These are phyloP conservation scores for Falco concolor DNA, from an alignment of 2,797 vertebrate genomes.

Conservation along the genomic window DNA sequence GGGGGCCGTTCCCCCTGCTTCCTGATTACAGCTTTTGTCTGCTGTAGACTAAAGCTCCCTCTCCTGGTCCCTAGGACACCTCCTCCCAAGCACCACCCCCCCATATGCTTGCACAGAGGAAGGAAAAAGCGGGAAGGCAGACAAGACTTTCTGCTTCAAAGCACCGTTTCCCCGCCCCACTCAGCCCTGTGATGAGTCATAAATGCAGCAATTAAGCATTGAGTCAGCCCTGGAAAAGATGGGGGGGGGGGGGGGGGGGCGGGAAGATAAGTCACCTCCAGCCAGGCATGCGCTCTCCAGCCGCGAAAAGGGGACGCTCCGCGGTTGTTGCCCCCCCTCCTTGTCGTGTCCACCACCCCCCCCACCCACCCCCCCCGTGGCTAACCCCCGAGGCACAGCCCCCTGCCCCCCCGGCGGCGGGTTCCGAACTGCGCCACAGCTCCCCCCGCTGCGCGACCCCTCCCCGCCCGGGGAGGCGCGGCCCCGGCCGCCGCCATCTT, in stretches of 20 bases:
- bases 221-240: slow-evolving; percentile 56
- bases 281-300: slow-evolving; percentile 25
- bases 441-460: neutral
- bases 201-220: slow-evolving; percentile 70
- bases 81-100: neutral
- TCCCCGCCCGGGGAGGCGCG: neutral
- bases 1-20: neutral
- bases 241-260: neutral
- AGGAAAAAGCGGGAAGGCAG: neutral
- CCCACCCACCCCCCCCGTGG: neutral
- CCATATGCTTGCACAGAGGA: rapidly evolving
- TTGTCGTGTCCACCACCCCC: neutral
- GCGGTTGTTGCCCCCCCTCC: too few species aligned
- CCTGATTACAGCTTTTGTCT: neutral
- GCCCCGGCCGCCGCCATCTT: slow-evolving; percentile 49
- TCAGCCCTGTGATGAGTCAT: slow-evolving; percentile 67
- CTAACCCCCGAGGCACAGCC: too few species aligned
- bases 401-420: neutral
- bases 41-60: slow-evolving; percentile 36
- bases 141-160: neutral
- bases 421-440: slow-evolving; percentile 28
- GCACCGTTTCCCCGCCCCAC: slow-evolving; percentile 2
- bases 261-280: neutral
- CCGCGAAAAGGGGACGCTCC: too few species aligned
- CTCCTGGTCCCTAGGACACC: slow-evolving; percentile 28